Conservation (phyloP, 2,113 vertebrate genomes). For the Hiodon tergisus region DNA sequence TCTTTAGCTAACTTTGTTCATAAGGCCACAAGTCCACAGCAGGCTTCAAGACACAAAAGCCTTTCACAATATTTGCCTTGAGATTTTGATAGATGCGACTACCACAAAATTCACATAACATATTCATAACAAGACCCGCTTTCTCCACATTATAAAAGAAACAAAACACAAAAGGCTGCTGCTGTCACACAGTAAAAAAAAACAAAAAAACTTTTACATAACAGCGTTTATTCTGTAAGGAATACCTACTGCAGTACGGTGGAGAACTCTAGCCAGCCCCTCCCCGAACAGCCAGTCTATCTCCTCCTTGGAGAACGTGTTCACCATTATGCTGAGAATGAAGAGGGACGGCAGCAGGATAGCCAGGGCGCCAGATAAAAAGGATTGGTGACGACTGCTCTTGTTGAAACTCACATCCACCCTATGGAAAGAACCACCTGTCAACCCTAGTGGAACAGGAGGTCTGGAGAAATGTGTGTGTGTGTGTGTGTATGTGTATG, state of each 20-base stretch:
- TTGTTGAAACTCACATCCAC: constrained; percentile 50
- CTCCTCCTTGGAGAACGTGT: constrained; percentile 51
- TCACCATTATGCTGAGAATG: constrained; percentile 60
- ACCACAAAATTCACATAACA: too few relatives aligned
- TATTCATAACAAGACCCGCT: too few relatives aligned
- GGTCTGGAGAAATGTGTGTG: background rate
- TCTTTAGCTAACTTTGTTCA: too few relatives aligned
- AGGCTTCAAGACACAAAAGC: too few relatives aligned
- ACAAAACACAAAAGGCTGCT: too few relatives aligned
- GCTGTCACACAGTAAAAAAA: background rate
- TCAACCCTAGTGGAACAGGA: background rate
- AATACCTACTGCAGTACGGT: constrained; percentile 43
- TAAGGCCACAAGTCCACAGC: too few relatives aligned
- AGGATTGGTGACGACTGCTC: constrained; percentile 54
- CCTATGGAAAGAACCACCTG: constrained; percentile 39
- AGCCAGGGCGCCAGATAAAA: constrained; percentile 55
- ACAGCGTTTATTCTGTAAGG: background rate
- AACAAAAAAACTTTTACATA: background rate
- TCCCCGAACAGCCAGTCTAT: constrained; percentile 56
- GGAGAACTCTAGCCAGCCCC: constrained; percentile 39
- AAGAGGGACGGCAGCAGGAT: constrained; percentile 57
- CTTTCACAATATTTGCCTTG: too few relatives aligned
- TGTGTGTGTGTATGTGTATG: background rate
- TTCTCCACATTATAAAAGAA: too few relatives aligned
- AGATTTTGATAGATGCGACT: too few relatives aligned